Conservation (phyloP, 2,797 vertebrate genomes). For the Leucoraja ocellata region DNA sequence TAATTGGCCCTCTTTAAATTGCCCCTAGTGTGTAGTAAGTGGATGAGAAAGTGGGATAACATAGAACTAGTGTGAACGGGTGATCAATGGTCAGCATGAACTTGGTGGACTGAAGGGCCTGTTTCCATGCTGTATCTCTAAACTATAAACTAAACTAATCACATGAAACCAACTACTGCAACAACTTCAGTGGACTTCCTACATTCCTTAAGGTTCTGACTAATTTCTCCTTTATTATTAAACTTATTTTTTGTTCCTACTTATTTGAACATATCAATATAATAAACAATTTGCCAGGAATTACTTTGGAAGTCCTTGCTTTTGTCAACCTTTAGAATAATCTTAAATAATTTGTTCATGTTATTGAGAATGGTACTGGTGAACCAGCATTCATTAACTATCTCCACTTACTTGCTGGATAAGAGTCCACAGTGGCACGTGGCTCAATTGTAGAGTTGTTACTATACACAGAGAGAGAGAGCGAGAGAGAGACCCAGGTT, state of each 20-base stretch:
- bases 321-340: background rate
- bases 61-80: too few relatives aligned
- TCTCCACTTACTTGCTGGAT: background rate
- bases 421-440: background rate
- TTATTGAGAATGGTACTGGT: background rate
- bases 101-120: too few relatives aligned
- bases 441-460: too few relatives aligned
- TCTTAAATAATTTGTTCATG: background rate
- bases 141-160: too few relatives aligned
- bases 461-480: too few relatives aligned
- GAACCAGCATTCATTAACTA: background rate
- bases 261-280: background rate
- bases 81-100: too few relatives aligned
- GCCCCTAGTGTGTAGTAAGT: too few relatives aligned
- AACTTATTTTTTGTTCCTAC: background rate
- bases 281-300: background rate
- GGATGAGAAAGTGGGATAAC: too few relatives aligned
- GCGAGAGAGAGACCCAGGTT: too few relatives aligned
- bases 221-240: background rate
- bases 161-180: background rate
- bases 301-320: background rate
- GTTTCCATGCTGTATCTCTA: too few relatives aligned
- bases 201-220: background rate
- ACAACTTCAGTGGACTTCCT: background rate
- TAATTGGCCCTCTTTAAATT: too few relatives aligned